A percentile compares a stretch with the other conserved stretches of the same genome.
Conservation (phyloP, 1,140 invertebrate genomes). For the Acromyrmex echinatior region DNA sequence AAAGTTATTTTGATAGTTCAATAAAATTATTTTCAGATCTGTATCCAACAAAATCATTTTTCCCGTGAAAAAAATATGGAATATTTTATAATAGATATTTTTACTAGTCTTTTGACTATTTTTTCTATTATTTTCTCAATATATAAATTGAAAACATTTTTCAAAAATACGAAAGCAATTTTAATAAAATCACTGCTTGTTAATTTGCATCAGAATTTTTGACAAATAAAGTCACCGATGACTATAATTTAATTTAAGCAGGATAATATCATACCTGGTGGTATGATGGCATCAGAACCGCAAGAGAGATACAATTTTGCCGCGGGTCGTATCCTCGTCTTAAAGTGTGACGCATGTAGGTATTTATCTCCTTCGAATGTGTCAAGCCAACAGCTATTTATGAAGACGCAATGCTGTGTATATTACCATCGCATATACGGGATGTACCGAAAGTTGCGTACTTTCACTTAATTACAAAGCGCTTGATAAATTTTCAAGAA, state of each 20-base stretch:
- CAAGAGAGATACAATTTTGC: constrained; percentile 4
- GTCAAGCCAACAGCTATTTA: constrained; percentile 32
- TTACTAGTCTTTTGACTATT: background rate
- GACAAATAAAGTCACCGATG: background rate
- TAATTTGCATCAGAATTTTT: background rate
- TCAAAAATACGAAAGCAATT: background rate
- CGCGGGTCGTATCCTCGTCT: constrained; percentile 2
- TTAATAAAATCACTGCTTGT: background rate
- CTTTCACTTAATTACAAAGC: background rate
- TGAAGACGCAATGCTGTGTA: constrained; percentile 17
- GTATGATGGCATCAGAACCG: background rate
- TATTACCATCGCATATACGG: background rate
- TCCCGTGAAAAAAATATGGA: too few species aligned
- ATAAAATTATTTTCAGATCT: too few species aligned
- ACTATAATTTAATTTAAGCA: constrained; percentile 6
- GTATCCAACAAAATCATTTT: too few species aligned
- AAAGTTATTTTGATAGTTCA: too few species aligned
- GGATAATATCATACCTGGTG: background rate
- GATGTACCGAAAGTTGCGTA: constrained; percentile 8
- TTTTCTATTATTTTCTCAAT: background rate
- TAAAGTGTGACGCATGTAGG: background rate
- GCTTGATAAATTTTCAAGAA: background rate
- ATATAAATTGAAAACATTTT: background rate
- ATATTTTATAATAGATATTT: background rate
- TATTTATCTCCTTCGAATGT: constrained; percentile 42